A percentile compares a stretch with the other conserved stretches of the same genome.
Conservation (phyloP, 2,888 invertebrate species). For the Polyommatus iphigenia region DNA sequence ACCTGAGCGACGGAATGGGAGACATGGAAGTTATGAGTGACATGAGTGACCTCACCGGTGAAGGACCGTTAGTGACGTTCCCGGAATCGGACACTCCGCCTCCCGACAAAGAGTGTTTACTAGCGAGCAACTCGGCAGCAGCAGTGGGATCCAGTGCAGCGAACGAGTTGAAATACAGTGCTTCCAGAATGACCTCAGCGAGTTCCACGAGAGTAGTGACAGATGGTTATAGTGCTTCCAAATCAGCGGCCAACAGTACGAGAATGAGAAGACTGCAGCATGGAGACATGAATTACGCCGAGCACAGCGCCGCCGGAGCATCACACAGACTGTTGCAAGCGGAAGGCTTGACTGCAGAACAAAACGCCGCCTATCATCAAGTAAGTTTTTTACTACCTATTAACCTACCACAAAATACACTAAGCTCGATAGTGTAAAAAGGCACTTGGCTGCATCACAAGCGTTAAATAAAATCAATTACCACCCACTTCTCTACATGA, state of each 20-base stretch:
- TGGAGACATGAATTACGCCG: conserved; percentile 90
- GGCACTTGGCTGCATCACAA: background rate
- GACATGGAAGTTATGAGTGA: conserved; percentile 76
- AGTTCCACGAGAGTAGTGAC: conserved; percentile 87
- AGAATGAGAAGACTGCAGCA: conserved; percentile 84
- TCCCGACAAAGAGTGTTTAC: conserved; percentile 72
- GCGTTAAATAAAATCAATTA: conserved; percentile 17
- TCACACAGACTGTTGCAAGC: conserved; percentile 89
- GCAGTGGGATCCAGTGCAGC: conserved; percentile 67
- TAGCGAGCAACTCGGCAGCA: conserved; percentile 66
- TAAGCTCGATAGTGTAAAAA: background rate
- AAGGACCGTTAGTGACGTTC: conserved; percentile 89
- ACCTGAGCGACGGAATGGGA: conserved; percentile 68
- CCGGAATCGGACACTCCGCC: conserved; percentile 89
- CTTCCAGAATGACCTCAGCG: conserved; percentile 89
- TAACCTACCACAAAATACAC: background rate
- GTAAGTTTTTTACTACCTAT: conserved; percentile 64
- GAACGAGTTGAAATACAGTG: conserved; percentile 90
- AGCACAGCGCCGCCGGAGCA: conserved; percentile 88
- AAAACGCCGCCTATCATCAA: conserved; percentile 90
- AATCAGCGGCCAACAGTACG: conserved; percentile 74
- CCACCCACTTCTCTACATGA: background rate
- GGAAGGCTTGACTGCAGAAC: conserved; percentile 92
- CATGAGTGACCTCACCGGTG: conserved; percentile 66
- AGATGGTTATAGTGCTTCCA: conserved; percentile 89